Conservation (phyloP, 2,113 vertebrate genomes). For the Saccopteryx leptura region DNA sequence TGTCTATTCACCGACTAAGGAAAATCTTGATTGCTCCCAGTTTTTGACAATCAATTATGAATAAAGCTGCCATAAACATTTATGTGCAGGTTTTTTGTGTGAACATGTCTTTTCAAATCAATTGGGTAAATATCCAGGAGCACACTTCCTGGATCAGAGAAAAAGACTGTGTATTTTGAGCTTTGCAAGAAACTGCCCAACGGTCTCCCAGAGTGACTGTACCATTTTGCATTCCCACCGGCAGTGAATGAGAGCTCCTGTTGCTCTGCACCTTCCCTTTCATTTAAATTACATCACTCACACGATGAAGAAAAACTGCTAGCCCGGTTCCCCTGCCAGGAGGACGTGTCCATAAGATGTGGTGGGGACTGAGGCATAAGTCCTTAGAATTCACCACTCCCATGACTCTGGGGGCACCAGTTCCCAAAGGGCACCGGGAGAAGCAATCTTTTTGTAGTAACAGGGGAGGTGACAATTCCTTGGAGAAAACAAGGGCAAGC, state of each 20-base stretch:
- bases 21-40: constrained; percentile 7
- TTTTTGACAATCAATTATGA: neutral
- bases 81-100: neutral
- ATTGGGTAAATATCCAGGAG: constrained; percentile 46
- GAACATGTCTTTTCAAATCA: constrained; percentile 29
- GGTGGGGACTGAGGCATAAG: neutral
- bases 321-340: neutral
- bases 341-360: neutral
- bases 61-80: constrained; percentile 16
- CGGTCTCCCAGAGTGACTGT: neutral
- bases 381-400: neutral
- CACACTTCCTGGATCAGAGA: neutral
- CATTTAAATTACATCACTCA: neutral
- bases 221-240: constrained; percentile 17
- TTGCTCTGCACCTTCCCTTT: constrained; percentile 14
- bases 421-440: neutral
- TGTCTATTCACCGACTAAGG: constrained; percentile 1
- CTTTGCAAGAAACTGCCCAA: constrained; percentile 42
- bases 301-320: neutral
- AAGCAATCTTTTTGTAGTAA: neutral
- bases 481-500: neutral
- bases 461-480: neutral
- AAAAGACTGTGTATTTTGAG: constrained; percentile 12
- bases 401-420: neutral
- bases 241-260: neutral